These are phyloP conservation scores for Teleogryllus oceanicus DNA, from an alignment of 2,888 invertebrate species.

Conservation along the genomic window DNA sequence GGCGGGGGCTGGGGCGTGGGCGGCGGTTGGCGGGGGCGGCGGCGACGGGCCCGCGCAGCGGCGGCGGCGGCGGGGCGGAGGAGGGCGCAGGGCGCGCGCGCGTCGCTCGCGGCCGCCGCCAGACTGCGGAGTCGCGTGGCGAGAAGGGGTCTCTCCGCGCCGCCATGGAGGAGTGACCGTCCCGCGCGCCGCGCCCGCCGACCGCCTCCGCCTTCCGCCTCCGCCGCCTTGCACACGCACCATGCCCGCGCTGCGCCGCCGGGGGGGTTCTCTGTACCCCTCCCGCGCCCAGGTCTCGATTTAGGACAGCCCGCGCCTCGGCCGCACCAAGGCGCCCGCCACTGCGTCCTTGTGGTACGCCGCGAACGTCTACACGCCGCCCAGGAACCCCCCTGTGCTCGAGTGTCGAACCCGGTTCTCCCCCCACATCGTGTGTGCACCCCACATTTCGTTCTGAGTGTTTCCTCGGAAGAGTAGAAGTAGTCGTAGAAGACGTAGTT, in stretches of 20 bases:
- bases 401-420: too few relatives aligned
- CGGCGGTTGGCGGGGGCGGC: too few relatives aligned
- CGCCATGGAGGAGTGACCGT: not conserved
- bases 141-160: conserved; percentile 8
- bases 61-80: not conserved
- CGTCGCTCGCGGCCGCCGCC: not conserved
- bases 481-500: too few relatives aligned
- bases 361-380: not conserved
- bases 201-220: not conserved
- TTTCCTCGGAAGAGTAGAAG: too few relatives aligned
- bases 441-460: too few relatives aligned
- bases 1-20: too few relatives aligned
- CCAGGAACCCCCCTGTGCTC: not conserved
- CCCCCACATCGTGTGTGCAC: too few relatives aligned
- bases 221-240: not conserved
- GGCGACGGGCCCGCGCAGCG: too few relatives aligned
- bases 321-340: not conserved
- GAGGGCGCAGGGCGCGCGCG: not conserved
- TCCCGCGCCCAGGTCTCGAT: not conserved
- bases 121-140: conserved; percentile 18
- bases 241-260: not conserved
- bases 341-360: not conserved
- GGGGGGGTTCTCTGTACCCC: not conserved
- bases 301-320: not conserved
- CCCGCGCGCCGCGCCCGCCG: not conserved